Base-by-base conservation (phyloP, 2,113 vertebrate species). In the Nesogale talazaci region DNA sequence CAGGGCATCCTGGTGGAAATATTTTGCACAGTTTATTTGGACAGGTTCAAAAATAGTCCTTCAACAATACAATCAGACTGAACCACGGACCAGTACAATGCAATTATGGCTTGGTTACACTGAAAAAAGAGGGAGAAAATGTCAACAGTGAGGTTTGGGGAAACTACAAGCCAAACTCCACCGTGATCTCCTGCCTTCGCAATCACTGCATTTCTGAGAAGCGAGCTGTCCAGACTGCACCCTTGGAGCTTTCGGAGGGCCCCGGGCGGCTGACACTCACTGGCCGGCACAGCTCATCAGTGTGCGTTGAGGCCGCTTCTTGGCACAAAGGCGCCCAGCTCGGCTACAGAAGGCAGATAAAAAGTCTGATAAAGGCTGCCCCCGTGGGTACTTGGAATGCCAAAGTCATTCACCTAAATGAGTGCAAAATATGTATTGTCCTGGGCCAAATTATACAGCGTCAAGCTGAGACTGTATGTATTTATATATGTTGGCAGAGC, bases 21-120 rank as follows among this genome's bases (percentile, higher is more conserved):
- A 74, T 19, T 97, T 65, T 63, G 86, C 95, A 95, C 83, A 91
- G 81, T 92, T 98, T 94, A 96, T 95, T 95, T 0, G 65, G 94
- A 96, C 97, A 96, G 93, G 92, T 95, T 97, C 97, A 97, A 95
- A 97, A 95, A 79, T 3, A 95, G 84, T 31, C 63, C 92, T 92
- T 86, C 82, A 94, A 95, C 86, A 97, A 95, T 46, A 95, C 84
- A 96, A 92, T 95, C 96, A 96, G 97, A 97, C 93, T 61, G 95
- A 97, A 96, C 59, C 95, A 86, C 36, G 95, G 46, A 94, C 59
- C 95, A 94, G 97, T 19, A 96, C 94, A 97, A 93, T 90, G 16
- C 36, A 84, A 86, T 96, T 94, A 94, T 0, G 27, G 91, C 74
- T 95, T 80, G 91, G 90, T 93, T 96, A 74, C 72, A 91, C 79